A percentile compares a stretch with the other conserved stretches of the same genome.
These are phyloP conservation scores for Sebastes taczanowskii DNA, from an alignment of 2,797 vertebrate species.

Conservation along the genomic window DNA sequence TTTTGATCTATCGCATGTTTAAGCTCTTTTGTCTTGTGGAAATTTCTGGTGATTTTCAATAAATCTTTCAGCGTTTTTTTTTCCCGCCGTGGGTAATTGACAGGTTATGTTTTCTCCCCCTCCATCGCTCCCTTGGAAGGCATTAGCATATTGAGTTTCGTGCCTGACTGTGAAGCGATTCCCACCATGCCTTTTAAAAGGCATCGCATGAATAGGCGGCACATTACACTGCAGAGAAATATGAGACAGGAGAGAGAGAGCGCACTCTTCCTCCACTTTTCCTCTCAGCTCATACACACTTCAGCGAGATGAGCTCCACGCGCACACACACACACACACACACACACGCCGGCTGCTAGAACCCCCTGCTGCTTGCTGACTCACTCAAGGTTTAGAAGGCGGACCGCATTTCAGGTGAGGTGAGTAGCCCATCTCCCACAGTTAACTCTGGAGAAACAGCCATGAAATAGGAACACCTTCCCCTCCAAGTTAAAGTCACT, in stretches of 20 bases:
- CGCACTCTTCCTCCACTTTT: slow-evolving; percentile 35
- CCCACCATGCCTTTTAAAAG: slow-evolving; percentile 69
- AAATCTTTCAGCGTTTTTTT: slow-evolving; percentile 59
- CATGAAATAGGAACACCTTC: slow-evolving; percentile 33
- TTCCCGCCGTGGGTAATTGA: slow-evolving; percentile 61
- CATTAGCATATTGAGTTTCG: slow-evolving; percentile 73
- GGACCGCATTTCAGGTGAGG: slow-evolving; percentile 27
- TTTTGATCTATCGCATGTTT: slow-evolving; percentile 42
- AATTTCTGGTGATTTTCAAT: slow-evolving; percentile 52
- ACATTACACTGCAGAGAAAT: slow-evolving; percentile 64
- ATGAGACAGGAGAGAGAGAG: slow-evolving; percentile 47
- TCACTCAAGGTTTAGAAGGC: slow-evolving; percentile 45
- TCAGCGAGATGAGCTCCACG: slow-evolving; percentile 33
- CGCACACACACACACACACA: background rate
- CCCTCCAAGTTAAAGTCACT: slow-evolving; percentile 29
- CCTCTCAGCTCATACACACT: slow-evolving; percentile 26
- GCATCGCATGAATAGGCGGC: slow-evolving; percentile 61
- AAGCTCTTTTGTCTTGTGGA: slow-evolving; percentile 46
- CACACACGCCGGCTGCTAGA: slow-evolving; percentile 9
- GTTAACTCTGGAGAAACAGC: slow-evolving; percentile 35
- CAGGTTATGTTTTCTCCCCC: slow-evolving; percentile 70
- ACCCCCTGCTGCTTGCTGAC: slow-evolving; percentile 42
- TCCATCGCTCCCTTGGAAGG: slow-evolving; percentile 52
- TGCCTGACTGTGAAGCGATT: slow-evolving; percentile 65
- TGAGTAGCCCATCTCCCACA: slow-evolving; percentile 27